These are phyloP conservation scores for Nomia melanderi DNA, from an alignment of 1,140 invertebrate genomes.

Conservation along the genomic window DNA sequence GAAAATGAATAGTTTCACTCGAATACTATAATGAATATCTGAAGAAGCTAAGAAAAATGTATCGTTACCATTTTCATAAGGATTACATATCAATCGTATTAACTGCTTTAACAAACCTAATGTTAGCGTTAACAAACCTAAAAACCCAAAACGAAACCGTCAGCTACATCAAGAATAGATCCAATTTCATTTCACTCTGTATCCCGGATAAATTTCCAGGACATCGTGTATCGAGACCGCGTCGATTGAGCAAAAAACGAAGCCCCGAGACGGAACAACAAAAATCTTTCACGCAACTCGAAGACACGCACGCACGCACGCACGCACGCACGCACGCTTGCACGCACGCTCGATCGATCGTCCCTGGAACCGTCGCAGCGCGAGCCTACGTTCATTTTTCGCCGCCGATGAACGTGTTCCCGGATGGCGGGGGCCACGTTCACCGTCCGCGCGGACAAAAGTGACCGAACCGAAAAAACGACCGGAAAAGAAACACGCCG, in stretches of 20 bases:
- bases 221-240: background rate
- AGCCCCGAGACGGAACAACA: background rate
- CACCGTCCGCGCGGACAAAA: background rate
- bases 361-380: background rate
- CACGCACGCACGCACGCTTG: too few species aligned
- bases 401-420: background rate
- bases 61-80: too few species aligned
- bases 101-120: too few species aligned
- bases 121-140: too few species aligned
- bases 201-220: background rate
- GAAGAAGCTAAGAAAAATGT: too few species aligned
- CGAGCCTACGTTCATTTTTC: slow-evolving; percentile 12
- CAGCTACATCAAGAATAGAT: too few species aligned
- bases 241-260: slow-evolving; percentile 20
- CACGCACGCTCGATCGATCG: slow-evolving; percentile 35
- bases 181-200: too few species aligned
- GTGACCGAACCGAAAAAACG: background rate
- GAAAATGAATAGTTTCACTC: too few species aligned
- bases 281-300: slow-evolving; percentile 39
- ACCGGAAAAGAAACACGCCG: background rate
- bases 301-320: too few species aligned
- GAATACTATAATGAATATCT: too few species aligned
- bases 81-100: too few species aligned
- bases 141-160: too few species aligned
- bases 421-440: background rate